A percentile compares a stretch with the other conserved stretches of the same genome.
phyloP scores from a whole-genome alignment of 2,797 vertebrate genomes.

The Catostomus latipinnis region DNA sequence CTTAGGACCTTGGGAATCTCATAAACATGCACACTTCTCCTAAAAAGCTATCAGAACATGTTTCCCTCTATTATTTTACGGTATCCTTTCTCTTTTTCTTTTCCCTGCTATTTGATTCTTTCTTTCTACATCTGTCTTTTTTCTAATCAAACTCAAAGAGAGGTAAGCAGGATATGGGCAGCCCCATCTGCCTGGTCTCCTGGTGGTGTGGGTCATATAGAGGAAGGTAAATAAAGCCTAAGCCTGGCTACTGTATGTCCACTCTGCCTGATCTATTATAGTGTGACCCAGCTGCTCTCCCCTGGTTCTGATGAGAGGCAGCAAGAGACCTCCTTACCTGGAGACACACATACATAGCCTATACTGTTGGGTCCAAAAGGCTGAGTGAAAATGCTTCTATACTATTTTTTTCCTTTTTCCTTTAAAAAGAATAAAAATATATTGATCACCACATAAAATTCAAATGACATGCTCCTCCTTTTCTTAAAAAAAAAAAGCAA shows the following conservation, averaged over 20 bases:
- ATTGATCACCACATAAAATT: no score
- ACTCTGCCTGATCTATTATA: conserved; percentile 10
- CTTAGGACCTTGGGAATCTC: no score
- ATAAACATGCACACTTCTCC: no score
- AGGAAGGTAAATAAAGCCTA: conserved; percentile 27
- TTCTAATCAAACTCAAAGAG: background rate
- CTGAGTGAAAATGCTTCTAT: no score
- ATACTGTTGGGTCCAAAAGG: no score
- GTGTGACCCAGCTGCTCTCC: conserved; percentile 13
- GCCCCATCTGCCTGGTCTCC: background rate
- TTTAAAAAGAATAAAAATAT: no score
- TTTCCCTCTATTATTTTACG: no score
- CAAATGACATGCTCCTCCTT: no score
- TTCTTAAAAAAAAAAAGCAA: no score
- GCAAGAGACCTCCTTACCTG: conserved; percentile 1
- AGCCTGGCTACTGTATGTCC: background rate
- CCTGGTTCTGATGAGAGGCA: background rate
- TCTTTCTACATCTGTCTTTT: background rate
- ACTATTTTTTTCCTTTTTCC: no score
- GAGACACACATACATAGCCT: conserved; percentile 11
- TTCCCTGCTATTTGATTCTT: background rate
- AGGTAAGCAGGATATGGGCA: background rate
- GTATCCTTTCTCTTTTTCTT: no score
- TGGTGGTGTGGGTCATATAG: conserved; percentile 16
- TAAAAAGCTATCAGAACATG: no score